Conservation (phyloP, 2,888 invertebrate species). For the Idaea dimidiata region DNA sequence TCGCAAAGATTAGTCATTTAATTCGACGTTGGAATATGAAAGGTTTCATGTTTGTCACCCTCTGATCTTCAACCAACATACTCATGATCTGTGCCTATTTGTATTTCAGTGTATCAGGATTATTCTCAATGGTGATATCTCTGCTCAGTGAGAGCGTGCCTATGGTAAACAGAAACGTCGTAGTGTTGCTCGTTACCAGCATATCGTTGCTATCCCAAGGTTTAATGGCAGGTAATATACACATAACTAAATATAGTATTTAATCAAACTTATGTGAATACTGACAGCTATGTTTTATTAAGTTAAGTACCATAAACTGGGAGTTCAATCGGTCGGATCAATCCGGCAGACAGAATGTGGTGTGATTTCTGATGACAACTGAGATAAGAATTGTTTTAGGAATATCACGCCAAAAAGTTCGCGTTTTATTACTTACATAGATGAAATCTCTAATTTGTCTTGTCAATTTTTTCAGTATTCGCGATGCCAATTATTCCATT, state of each 20-base stretch:
- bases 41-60: not conserved
- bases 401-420: not conserved
- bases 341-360: not conserved
- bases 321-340: not conserved
- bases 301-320: not conserved
- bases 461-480: conserved; percentile 62
- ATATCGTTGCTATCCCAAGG: conserved; percentile 54
- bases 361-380: not conserved
- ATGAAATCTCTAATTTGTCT: not conserved
- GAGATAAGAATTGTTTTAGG: not conserved
- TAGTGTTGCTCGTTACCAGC: conserved; percentile 50
- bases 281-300: not conserved
- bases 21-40: not conserved
- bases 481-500: conserved; percentile 84
- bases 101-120: conserved; percentile 47
- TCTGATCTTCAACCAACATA: not conserved
- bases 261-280: not conserved
- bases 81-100: not conserved
- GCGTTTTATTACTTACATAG: not conserved
- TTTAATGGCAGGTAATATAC: conserved; percentile 48
- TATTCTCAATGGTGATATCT: conserved; percentile 52
- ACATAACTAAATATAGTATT: too few species aligned
- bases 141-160: conserved; percentile 57
- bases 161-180: conserved; percentile 45
- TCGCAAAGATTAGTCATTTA: too few species aligned